A percentile compares a stretch with the other conserved stretches of the same genome.
These are phyloP conservation scores for Poecilia wingei DNA, from an alignment of 2,797 vertebrate genomes.

Conservation along the genomic window DNA sequence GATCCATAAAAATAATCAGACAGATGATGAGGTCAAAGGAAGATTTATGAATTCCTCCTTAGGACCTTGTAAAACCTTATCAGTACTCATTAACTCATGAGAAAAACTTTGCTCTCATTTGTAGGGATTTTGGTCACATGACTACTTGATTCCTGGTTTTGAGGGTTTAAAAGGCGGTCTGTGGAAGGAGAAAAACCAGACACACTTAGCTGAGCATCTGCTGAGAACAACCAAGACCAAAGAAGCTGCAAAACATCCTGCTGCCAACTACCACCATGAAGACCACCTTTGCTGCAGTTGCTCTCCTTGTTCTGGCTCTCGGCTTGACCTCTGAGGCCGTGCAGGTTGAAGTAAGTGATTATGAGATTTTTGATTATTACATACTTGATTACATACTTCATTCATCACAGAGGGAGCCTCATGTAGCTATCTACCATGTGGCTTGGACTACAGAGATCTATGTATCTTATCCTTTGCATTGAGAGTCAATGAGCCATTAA, in stretches of 20 bases:
- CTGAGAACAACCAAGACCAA: constrained; percentile 34
- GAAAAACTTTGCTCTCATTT: constrained; percentile 61
- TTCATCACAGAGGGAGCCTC: neutral
- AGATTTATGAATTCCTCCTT: constrained; percentile 77
- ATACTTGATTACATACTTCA: neutral
- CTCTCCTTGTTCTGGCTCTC: constrained; percentile 68
- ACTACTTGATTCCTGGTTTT: neutral
- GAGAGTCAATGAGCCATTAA: neutral
- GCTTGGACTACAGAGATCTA: neutral
- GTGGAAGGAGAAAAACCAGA: constrained; percentile 39
- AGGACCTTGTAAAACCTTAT: constrained; percentile 59
- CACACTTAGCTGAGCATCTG: constrained; percentile 42
- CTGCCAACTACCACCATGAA: constrained; percentile 72
- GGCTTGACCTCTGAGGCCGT: constrained; percentile 72
- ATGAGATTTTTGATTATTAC: neutral
- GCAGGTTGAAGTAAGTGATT: constrained; percentile 76
- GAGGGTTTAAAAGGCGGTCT: constrained; percentile 70
- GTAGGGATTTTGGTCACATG: constrained; percentile 49
- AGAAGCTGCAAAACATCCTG: constrained; percentile 8
- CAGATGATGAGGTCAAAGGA: constrained; percentile 58
- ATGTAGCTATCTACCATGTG: neutral
- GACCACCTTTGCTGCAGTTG: constrained; percentile 46
- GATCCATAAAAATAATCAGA: constrained; percentile 54
- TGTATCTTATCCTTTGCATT: neutral
- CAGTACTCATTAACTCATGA: constrained; percentile 80